Conservation (phyloP, 2,797 vertebrate species). For the Vultur gryphus region DNA sequence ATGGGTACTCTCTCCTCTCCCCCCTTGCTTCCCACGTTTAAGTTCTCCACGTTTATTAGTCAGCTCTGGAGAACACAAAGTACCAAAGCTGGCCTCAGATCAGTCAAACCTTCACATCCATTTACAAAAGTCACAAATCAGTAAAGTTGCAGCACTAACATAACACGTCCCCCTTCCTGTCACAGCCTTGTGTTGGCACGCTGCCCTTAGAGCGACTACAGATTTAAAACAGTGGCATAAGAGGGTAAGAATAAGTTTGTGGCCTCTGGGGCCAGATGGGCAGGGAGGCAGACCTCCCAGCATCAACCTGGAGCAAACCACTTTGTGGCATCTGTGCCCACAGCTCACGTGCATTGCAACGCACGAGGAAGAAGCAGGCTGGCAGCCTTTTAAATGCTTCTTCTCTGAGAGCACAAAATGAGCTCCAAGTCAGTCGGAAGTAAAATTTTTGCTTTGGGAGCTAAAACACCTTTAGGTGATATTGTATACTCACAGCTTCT, state of each 20-base stretch:
- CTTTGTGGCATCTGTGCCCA: background rate
- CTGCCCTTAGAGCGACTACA: background rate
- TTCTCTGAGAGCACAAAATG: rapidly evolving
- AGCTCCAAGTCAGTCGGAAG: background rate
- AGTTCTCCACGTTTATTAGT: background rate
- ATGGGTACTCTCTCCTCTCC: background rate
- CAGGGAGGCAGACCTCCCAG: background rate
- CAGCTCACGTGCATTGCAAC: background rate
- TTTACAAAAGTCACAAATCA: background rate
- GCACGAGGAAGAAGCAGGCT: background rate
- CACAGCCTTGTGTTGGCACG: background rate
- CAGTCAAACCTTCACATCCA: background rate
- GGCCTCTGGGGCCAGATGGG: background rate
- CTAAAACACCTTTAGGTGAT: background rate
- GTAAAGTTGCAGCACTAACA: background rate
- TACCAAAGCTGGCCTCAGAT: constrained; percentile 5
- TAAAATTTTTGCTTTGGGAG: background rate
- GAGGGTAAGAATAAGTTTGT: background rate
- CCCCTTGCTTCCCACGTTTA: background rate
- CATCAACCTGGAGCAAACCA: background rate
- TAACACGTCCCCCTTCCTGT: background rate
- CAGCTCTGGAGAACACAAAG: background rate
- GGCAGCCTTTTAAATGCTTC: background rate
- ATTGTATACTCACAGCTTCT: background rate
- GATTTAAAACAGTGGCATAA: background rate